phyloP scores from a whole-genome alignment of 2,888 invertebrate genomes.

The Thecophora atra region DNA sequence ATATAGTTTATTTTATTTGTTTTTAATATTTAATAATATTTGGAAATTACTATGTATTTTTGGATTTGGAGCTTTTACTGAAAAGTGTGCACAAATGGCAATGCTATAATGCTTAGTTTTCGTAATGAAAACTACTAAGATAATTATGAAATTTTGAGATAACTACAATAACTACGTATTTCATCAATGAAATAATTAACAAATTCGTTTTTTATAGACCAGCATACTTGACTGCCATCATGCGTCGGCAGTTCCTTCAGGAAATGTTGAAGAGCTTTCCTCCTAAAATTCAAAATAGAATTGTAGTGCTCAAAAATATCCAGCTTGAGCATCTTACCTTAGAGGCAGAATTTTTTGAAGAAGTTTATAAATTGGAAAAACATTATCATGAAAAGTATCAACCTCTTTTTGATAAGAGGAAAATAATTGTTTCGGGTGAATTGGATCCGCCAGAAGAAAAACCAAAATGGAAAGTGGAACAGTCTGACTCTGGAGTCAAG shows the following conservation, averaged over 20 bases:
- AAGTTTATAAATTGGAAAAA: conserved; percentile 68
- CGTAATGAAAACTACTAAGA: no score
- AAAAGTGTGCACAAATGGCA: no score
- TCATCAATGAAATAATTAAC: not conserved
- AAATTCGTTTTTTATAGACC: conserved; percentile 48
- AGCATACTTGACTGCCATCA: conserved; percentile 61
- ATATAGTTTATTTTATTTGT: no score
- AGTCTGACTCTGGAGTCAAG: conserved; percentile 74
- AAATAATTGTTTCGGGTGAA: conserved; percentile 59
- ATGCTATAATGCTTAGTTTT: no score
- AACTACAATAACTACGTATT: no score
- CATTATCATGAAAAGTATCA: conserved; percentile 63
- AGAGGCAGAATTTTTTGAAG: conserved; percentile 94
- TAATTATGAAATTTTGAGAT: no score
- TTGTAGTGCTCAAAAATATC: conserved; percentile 88
- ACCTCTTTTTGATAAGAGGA: conserved; percentile 62
- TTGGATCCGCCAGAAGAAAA: conserved; percentile 90
- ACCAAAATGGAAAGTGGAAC: conserved; percentile 83
- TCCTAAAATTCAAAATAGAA: conserved; percentile 76
- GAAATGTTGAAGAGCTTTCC: conserved; percentile 65
- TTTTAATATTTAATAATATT: no score
- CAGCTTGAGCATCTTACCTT: conserved; percentile 86
- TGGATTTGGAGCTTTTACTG: no score
- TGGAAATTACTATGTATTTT: no score
- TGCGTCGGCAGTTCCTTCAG: conserved; percentile 63